These are phyloP conservation scores for Sinohyriopsis cumingii DNA, from an alignment of 2,888 invertebrate genomes.

Conservation along the genomic window DNA sequence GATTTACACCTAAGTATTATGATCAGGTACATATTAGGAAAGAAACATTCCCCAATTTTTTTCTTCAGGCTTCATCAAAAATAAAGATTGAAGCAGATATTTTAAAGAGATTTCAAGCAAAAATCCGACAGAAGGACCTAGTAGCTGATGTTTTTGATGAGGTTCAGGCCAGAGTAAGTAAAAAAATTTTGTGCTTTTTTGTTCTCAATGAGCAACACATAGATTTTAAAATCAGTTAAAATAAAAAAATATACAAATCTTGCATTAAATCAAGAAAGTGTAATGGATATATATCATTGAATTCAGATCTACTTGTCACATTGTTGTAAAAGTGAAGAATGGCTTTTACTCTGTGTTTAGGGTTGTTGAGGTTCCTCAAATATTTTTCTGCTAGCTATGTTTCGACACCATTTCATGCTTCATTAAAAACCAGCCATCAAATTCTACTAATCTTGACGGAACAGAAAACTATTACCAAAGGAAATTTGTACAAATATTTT, in stretches of 20 bases:
- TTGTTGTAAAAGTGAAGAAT: not conserved
- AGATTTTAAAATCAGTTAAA: not conserved
- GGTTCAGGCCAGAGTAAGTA: conserved; percentile 76
- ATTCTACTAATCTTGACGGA: no score
- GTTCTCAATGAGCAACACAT: not conserved
- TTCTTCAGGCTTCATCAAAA: conserved; percentile 76
- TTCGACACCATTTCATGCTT: no score
- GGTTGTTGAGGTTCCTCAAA: not conserved
- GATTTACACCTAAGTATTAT: not conserved
- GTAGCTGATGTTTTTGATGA: conserved; percentile 88
- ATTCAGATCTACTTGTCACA: no score
- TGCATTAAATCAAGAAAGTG: no score
- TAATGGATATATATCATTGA: no score
- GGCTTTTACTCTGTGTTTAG: not conserved
- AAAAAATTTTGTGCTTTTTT: not conserved
- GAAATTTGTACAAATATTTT: no score
- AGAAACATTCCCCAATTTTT: conserved; percentile 7
- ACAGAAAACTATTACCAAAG: no score
- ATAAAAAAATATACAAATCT: no score
- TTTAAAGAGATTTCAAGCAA: conserved; percentile 77
- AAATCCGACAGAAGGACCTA: conserved; percentile 79
- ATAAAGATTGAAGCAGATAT: conserved; percentile 79
- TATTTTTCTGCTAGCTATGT: not conserved
- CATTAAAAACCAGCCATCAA: no score
- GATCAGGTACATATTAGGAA: not conserved